phyloP scores from a whole-genome alignment of 2,113 vertebrate species.

The Nansenia antarctica region DNA sequence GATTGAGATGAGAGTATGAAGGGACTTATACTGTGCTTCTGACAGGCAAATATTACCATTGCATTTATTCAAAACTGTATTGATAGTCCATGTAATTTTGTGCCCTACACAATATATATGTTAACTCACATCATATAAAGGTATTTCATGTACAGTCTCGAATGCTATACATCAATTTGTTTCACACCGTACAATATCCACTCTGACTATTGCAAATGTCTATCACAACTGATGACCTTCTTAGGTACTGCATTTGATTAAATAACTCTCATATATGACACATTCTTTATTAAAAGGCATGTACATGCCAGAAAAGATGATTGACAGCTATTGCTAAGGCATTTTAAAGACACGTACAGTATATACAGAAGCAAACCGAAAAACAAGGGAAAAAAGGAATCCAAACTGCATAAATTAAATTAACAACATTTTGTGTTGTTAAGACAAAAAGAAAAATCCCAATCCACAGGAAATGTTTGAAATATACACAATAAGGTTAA shows the following conservation, averaged over 20 bases:
- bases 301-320: constrained; percentile 29
- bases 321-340: constrained; percentile 52
- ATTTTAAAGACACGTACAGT: constrained; percentile 51
- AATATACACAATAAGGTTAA: constrained; percentile 58
- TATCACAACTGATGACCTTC: constrained; percentile 30
- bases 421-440: constrained; percentile 38
- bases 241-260: constrained; percentile 35
- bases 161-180: constrained; percentile 32
- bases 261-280: constrained; percentile 46
- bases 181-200: constrained; percentile 37
- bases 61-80: background rate
- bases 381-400: constrained; percentile 22
- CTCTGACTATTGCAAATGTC: constrained; percentile 36
- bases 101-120: constrained; percentile 18
- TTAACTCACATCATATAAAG: constrained; percentile 26
- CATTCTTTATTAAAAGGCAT: constrained; percentile 26
- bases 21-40: background rate
- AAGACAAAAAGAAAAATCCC: constrained; percentile 23
- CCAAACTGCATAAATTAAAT: constrained; percentile 63
- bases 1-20: constrained; percentile 32
- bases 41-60: background rate
- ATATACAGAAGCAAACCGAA: constrained; percentile 61
- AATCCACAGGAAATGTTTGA: constrained; percentile 48
- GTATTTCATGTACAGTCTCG: constrained; percentile 26
- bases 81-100: constrained; percentile 4